Evolutionary conservation across 2,797 vertebrate species (phyloP).

Genomic region (Smutsia temminckii): DNA sequence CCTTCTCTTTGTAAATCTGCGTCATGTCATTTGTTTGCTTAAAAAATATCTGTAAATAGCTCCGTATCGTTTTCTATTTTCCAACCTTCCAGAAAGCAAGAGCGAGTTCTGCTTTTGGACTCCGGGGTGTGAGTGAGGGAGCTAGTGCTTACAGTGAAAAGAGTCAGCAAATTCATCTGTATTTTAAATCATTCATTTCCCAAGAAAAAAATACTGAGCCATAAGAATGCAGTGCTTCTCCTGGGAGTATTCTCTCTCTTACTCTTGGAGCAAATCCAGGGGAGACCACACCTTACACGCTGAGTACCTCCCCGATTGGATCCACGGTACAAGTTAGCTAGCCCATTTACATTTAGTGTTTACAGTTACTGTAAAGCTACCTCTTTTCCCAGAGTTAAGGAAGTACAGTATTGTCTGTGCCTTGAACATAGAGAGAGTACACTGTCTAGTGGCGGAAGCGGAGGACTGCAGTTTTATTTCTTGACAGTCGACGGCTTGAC

Average conservation of each 20-base stretch:
- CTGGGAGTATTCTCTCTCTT: background rate
- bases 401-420: background rate
- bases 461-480: conserved; percentile 27
- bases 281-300: background rate
- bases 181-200: conserved; percentile 30
- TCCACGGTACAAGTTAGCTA: background rate
- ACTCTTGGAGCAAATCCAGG: conserved; percentile 1
- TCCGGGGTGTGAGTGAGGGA: background rate
- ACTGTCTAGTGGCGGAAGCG: conserved; percentile 26
- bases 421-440: conserved; percentile 21
- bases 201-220: conserved; percentile 18
- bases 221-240: conserved; percentile 13
- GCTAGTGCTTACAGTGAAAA: background rate
- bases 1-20: background rate
- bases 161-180: conserved; percentile 39
- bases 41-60: background rate
- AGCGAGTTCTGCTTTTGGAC: background rate
- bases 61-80: background rate
- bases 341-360: background rate
- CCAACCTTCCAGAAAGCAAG: background rate
- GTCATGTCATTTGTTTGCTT: background rate
- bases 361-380: background rate
- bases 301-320: background rate
- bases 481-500: background rate
- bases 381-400: background rate